Evolutionary conservation across 1,140 invertebrate genomes (phyloP).

Genomic region (Drosophila parabipectinata): DNA sequence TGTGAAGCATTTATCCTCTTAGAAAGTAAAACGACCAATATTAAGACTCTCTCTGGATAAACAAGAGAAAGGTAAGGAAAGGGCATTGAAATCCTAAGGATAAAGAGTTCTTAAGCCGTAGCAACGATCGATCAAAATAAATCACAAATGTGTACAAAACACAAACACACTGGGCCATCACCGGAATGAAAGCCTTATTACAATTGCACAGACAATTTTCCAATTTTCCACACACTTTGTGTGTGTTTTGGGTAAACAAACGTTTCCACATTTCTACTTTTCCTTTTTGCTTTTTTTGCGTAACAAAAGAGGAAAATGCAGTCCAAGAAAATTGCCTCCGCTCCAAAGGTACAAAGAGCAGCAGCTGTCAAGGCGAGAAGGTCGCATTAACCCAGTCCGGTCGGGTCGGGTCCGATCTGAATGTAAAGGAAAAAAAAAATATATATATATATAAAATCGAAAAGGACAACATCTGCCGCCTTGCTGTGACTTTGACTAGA

Average conservation of each 20-base stretch:
- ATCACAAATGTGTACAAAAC: constrained; percentile 68
- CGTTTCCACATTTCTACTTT: constrained; percentile 34
- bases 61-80: constrained; percentile 37
- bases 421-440: constrained; percentile 4
- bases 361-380: constrained; percentile 69
- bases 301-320: constrained; percentile 69
- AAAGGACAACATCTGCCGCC: constrained; percentile 57
- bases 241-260: constrained; percentile 76
- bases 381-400: constrained; percentile 46
- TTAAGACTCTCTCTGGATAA: constrained; percentile 68
- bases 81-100: constrained; percentile 8
- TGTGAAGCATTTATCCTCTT: constrained; percentile 43
- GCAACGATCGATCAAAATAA: constrained; percentile 77
- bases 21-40: constrained; percentile 70
- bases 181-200: constrained; percentile 52
- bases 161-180: constrained; percentile 24
- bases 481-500: constrained; percentile 44
- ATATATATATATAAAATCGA: background rate
- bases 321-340: constrained; percentile 71
- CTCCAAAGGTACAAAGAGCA: constrained; percentile 38
- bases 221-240: constrained; percentile 66
- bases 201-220: constrained; percentile 79
- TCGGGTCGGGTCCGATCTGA: constrained; percentile 1
- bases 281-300: constrained; percentile 53
- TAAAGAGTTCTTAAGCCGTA: constrained; percentile 58